These are phyloP conservation scores for Amphipyra berbera DNA, from an alignment of 2,888 invertebrate species.

Conservation along the genomic window DNA sequence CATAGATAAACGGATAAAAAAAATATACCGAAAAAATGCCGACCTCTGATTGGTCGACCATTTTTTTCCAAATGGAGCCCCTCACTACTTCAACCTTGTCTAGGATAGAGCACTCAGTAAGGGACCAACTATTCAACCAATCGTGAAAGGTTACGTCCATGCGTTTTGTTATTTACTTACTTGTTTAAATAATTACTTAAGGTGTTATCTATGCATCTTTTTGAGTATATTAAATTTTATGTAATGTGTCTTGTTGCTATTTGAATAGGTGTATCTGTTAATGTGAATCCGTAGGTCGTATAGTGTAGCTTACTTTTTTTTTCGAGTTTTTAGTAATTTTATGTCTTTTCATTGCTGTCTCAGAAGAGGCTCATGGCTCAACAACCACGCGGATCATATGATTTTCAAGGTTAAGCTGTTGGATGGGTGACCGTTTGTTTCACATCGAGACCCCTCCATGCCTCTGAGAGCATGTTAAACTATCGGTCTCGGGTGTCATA, in stretches of 20 bases:
- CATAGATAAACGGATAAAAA: constrained; percentile 13
- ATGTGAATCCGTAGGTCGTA: no score
- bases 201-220: neutral
- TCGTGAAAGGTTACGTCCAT: neutral
- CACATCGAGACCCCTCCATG: no score
- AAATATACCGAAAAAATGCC: constrained; percentile 4
- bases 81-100: neutral
- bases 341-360: no score
- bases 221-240: neutral
- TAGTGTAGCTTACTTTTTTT: no score
- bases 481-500: no score
- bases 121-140: constrained; percentile 1
- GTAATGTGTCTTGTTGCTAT: neutral
- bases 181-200: neutral
- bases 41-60: constrained; percentile 12
- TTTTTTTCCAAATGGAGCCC: constrained; percentile 12
- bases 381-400: no score
- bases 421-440: no score
- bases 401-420: no score
- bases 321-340: no score
- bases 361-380: no score
- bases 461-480: no score
- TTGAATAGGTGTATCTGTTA: neutral
- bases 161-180: neutral
- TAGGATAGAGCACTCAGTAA: constrained; percentile 5